Base-by-base conservation (phyloP, 2,888 invertebrate genomes). In the Amiota communis region DNA sequence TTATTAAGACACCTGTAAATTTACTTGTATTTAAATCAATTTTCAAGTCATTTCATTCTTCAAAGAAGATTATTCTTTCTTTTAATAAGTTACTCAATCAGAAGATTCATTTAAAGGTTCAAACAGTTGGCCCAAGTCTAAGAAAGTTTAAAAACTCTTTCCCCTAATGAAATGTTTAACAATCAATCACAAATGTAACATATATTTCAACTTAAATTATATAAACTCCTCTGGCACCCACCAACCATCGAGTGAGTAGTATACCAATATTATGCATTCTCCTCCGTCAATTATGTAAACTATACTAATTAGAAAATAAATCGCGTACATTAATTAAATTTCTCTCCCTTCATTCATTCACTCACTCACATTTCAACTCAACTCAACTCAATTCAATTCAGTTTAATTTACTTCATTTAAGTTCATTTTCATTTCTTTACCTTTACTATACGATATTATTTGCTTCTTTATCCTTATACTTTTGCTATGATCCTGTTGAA, bases 151-250 rank as follows among this genome's bases (percentile, higher is more conserved):
- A 36, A 36, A 36, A 36, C 36, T 36, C 36, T 36, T 36, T 36
- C 36, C 36, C 36, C 6, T 75, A 76, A 75, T 71, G 63, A 74
- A 76, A 76, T 75, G 59, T 59, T 59, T 20, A 59, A 11, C 59
- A 85, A 85, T 83, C 85, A 85, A 83, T 83, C 84, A 82, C 78
- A 85, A 82, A 85, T 82, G 79, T 85, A 51, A 15, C 12, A n/a
- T 23, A 36, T 36, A 63, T 13, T 36, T 23, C 67, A 47, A 68
- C 67, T 53, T 20, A 59, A 36, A 6, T 0, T 36, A 36, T 36
- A 6, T 36, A 36, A 36, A 36, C 36, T 36, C 36, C 6, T 36
- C 36, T 36, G 36, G 4, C 36, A 36, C 36, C 36, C 36, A 6
- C 53, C 51, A 2, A 51, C n/a, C 3, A 23, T 23, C 1, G 3